Base-by-base conservation (phyloP, 2,113 vertebrate species). In the Jacana jacana region DNA sequence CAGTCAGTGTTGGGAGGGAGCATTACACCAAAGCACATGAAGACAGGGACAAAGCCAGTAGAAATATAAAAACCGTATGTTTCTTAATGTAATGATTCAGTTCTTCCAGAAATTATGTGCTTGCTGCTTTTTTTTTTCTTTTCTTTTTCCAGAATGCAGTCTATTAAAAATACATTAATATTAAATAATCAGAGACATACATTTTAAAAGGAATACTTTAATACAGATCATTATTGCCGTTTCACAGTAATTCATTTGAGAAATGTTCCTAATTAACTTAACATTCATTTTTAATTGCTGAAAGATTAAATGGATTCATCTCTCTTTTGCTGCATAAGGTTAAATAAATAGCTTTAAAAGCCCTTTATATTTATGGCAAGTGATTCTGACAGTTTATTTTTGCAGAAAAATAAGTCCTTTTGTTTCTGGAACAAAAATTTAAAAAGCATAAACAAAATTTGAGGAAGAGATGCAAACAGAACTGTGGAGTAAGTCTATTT, bases 231-330 rank as follows among this genome's bases (percentile, higher is more conserved):
- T 85, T 77, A 93, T 87, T 97, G 90, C 65, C 44, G 81, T 91
- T 93, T 88, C 88, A 93, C 63, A 91, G 72, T 71, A 94, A 81
- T 85, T 90, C 33, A 76, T 91, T 86, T 73, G 90, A 96, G 89
- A 95, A 89, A 35, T 89, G 86, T 92, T 93, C 65, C 76, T 91
- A 85, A 95, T 94, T 93, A 94, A 92, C 82, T 70, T 80, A 91
- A 77, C 73, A 91, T 93, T 87, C 52, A 94, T 91, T 96, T 96
- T 96, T 95, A 96, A 96, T 96, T 95, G 92, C 51, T 6, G 1
- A 76, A 95, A 86, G 65, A 93, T 95, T 86, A 93, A 89, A 75
- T 70, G 27, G 57, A 79, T 91, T 86, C n/a, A 76, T 87, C 49
- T 80, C 35, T 75, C 61, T 87, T 57, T 79, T 87, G 52, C 70